A percentile compares a stretch with the other conserved stretches of the same genome.
These are phyloP conservation scores for Antheraea mylitta DNA, from an alignment of 1,140 invertebrate genomes.

Conservation along the genomic window DNA sequence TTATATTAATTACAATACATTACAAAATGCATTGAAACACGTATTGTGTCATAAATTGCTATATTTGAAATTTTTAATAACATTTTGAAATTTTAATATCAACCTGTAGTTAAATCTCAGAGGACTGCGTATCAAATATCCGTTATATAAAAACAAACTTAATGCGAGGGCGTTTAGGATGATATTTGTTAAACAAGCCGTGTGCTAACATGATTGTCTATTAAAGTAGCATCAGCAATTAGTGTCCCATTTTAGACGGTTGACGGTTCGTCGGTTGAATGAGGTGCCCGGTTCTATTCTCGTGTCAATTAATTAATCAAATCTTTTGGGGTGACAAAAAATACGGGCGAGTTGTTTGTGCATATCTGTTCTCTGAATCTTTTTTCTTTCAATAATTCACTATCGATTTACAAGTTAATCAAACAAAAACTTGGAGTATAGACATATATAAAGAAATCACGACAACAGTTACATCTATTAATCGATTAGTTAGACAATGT, in stretches of 20 bases:
- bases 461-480: too few species aligned
- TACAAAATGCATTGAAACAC: too few species aligned
- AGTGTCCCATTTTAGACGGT: conserved; percentile 1
- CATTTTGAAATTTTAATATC: neutral
- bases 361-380: neutral
- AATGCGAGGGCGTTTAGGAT: neutral
- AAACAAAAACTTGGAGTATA: too few species aligned
- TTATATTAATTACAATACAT: too few species aligned
- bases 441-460: too few species aligned
- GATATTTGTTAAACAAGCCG: neutral
- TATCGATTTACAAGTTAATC: too few species aligned
- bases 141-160: neutral
- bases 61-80: too few species aligned
- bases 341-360: neutral
- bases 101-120: conserved; percentile 5
- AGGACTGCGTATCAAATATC: conserved; percentile 1
- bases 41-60: too few species aligned
- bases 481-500: too few species aligned
- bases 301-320: conserved; percentile 4
- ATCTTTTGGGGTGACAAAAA: conserved; percentile 1
- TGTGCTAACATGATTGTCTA: neutral
- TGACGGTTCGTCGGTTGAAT: neutral
- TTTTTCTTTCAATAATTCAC: neutral
- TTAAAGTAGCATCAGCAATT: neutral
- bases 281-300: conserved; percentile 1